A percentile compares a stretch with the other conserved stretches of the same genome.
phyloP scores from a whole-genome alignment of 2,113 vertebrate genomes.

The Oreotrochilus melanogaster region DNA sequence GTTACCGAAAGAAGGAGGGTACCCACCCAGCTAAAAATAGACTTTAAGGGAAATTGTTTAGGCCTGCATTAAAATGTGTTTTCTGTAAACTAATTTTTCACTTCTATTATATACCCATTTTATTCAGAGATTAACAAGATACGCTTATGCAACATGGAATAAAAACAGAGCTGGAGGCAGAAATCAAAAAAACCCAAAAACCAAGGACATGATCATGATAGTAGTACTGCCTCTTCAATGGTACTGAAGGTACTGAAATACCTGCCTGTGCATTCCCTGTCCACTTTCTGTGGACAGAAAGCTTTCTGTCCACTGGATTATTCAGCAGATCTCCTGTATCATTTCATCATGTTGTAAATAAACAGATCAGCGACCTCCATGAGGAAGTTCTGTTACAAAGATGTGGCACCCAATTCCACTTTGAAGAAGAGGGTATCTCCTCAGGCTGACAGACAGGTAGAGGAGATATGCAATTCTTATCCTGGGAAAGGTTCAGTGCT shows the following conservation, averaged over 20 bases:
- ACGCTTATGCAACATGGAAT: neutral
- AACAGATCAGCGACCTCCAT: neutral
- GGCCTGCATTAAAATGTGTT: neutral
- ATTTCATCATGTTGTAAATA: neutral
- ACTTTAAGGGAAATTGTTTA: neutral
- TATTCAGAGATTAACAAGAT: conserved; percentile 48
- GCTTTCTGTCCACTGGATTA: neutral
- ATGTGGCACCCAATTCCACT: neutral
- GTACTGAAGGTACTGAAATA: neutral
- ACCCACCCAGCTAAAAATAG: conserved; percentile 50
- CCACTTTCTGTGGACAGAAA: no score
- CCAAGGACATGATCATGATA: neutral
- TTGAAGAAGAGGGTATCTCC: neutral
- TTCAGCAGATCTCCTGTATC: neutral
- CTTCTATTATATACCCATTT: conserved; percentile 15
- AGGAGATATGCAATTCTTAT: neutral
- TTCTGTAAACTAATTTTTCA: conserved; percentile 51
- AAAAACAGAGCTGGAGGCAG: conserved; percentile 1
- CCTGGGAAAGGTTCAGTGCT: neutral
- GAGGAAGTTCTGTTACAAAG: neutral
- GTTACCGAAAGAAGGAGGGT: neutral
- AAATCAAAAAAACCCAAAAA: neutral
- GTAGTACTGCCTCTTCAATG: neutral
- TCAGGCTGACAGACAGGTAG: neutral
- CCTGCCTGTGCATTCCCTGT: neutral